phyloP scores from a whole-genome alignment of 2,888 invertebrate species.

The Strigamia maritima region DNA sequence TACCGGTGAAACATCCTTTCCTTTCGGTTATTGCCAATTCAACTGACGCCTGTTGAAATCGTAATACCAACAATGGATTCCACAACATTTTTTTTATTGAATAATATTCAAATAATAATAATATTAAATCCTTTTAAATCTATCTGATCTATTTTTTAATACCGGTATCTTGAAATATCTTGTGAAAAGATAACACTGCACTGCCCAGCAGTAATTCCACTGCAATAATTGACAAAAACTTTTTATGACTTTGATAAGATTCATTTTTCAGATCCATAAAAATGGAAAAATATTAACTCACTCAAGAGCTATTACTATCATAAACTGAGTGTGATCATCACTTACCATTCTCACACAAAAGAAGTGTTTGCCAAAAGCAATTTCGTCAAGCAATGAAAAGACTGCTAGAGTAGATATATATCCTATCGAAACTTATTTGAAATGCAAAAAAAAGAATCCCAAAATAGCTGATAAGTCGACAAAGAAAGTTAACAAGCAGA shows the following conservation, averaged over 20 bases:
- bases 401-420: not conserved
- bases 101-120: no score
- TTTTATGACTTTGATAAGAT: not conserved
- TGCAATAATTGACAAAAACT: not conserved
- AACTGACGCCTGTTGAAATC: no score
- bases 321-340: not conserved
- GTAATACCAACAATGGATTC: no score
- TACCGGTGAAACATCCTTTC: no score
- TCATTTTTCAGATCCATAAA: not conserved
- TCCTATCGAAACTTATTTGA: not conserved
- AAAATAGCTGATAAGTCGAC: not conserved
- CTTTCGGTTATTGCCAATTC: no score
- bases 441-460: not conserved
- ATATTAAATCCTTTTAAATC: no score
- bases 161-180: no score
- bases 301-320: not conserved
- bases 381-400: not conserved
- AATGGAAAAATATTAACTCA: not conserved
- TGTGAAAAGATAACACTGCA: not conserved
- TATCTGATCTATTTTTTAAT: no score
- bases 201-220: not conserved
- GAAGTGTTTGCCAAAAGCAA: constrained; percentile 4
- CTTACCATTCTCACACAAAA: constrained; percentile 4
- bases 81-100: no score
- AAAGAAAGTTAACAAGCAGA: constrained; percentile 4